Evolutionary conservation across 2,113 vertebrate species (phyloP).

Genomic region (Donacobius atricapilla): DNA sequence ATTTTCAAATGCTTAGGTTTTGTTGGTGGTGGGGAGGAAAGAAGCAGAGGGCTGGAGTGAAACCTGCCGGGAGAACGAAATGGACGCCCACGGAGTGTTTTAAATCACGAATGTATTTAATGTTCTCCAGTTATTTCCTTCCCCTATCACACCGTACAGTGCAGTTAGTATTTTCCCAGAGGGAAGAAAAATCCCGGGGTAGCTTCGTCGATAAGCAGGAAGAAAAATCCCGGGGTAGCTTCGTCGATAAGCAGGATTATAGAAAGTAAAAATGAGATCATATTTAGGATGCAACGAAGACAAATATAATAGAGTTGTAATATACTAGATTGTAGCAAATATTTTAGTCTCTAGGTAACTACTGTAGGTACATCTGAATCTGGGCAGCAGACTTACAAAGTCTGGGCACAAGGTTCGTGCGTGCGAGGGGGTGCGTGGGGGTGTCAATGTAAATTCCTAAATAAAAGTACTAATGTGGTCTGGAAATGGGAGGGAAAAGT

Average conservation of each 20-base stretch:
- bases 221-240: constrained; percentile 39
- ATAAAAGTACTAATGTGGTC: constrained; percentile 57
- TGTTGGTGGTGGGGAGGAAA: background rate
- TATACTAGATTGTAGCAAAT: background rate
- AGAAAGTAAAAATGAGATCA: constrained; percentile 38
- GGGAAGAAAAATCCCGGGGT: constrained; percentile 37
- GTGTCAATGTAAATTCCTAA: constrained; percentile 48
- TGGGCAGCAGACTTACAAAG: background rate
- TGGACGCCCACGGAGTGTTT: background rate
- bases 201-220: constrained; percentile 9
- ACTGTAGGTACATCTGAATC: background rate
- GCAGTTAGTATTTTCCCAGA: constrained; percentile 20
- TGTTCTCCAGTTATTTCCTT: constrained; percentile 10
- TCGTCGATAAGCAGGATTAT: constrained; percentile 19
- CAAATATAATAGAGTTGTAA: background rate
- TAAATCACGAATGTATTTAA: constrained; percentile 52
- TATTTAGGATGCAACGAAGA: background rate
- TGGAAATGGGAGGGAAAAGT: constrained; percentile 60
- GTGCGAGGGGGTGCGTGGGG: background rate
- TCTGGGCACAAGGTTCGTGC: background rate
- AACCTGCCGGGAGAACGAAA: background rate
- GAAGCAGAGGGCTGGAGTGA: background rate
- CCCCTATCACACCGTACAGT: background rate
- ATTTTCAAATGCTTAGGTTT: background rate
- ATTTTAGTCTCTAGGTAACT: background rate